A percentile compares a stretch with the other conserved stretches of the same genome.
Evolutionary conservation across 2,888 invertebrate genomes (phyloP).

Genomic region (Noctua pronuba): DNA sequence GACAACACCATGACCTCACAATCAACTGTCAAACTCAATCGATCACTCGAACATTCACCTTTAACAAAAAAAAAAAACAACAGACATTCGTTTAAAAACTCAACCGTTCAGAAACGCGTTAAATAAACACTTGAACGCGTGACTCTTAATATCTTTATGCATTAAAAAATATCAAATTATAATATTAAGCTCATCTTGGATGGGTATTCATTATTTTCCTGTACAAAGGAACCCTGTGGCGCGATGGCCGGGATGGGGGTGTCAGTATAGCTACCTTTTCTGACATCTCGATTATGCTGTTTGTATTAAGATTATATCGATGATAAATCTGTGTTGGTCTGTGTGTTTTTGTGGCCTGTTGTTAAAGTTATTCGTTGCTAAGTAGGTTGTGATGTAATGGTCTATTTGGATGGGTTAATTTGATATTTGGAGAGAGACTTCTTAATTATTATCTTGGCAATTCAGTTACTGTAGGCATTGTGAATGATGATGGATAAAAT

Average conservation of each 20-base stretch:
- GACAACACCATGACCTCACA: constrained; percentile 36
- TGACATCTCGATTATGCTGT: constrained; percentile 65
- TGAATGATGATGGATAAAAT: background rate
- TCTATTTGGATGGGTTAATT: constrained; percentile 33
- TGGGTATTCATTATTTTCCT: constrained; percentile 85
- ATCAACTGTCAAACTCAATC: constrained; percentile 62
- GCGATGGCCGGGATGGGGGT: constrained; percentile 65
- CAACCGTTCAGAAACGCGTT: constrained; percentile 85
- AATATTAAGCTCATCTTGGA: constrained; percentile 87
- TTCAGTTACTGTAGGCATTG: background rate
- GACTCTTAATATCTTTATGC: constrained; percentile 90
- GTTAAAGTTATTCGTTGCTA: constrained; percentile 46
- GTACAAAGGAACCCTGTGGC: constrained; percentile 85
- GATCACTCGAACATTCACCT: constrained; percentile 66
- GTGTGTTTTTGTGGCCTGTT: constrained; percentile 60
- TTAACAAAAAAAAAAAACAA: constrained; percentile 66
- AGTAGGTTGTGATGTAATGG: constrained; percentile 50
- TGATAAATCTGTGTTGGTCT: constrained; percentile 66
- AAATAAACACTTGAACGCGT: constrained; percentile 89
- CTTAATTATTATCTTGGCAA: background rate
- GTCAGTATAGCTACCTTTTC: constrained; percentile 67
- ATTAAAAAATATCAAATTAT: constrained; percentile 90
- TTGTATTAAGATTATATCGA: constrained; percentile 70
- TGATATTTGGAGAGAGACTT: background rate
- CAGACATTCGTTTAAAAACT: constrained; percentile 69